Evolutionary conservation across 2,888 invertebrate genomes (phyloP).

Genomic region (Dastarcus helophoroides): DNA sequence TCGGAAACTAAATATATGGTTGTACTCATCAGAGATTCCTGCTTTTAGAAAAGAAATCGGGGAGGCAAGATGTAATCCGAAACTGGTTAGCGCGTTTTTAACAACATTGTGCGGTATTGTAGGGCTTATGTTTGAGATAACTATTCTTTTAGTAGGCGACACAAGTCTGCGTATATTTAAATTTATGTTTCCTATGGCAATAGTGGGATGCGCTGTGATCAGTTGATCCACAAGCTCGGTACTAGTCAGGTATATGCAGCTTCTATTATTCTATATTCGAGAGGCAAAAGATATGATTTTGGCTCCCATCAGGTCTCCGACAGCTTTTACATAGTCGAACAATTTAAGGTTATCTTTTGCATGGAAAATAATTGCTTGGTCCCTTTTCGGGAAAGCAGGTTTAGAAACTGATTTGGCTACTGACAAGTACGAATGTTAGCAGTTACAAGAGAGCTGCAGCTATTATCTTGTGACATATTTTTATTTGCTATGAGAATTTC

Average conservation of each 20-base stretch:
- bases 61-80: conserved; percentile 3
- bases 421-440: too few relatives aligned
- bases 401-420: too few relatives aligned
- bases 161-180: conserved; percentile 2
- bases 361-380: too few relatives aligned
- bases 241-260: conserved; percentile 3
- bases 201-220: conserved; percentile 4
- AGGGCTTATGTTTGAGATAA: conserved; percentile 5
- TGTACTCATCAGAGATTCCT: conserved; percentile 6
- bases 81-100: too few relatives aligned
- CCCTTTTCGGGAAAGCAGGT: too few relatives aligned
- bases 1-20: conserved; percentile 3
- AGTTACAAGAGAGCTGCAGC: too few relatives aligned
- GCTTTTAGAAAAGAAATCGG: conserved; percentile 6
- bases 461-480: too few relatives aligned
- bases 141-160: conserved; percentile 5
- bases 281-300: conserved; percentile 6
- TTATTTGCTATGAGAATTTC: too few relatives aligned
- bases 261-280: conserved; percentile 4
- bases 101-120: too few relatives aligned
- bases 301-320: too few relatives aligned
- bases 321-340: too few relatives aligned
- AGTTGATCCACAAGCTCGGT: conserved; percentile 4
- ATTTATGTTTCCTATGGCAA: conserved; percentile 2
- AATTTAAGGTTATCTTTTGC: too few relatives aligned